Evolutionary conservation across 2,113 vertebrate genomes (phyloP).

Genomic region (Prionailurus viverrinus): DNA sequence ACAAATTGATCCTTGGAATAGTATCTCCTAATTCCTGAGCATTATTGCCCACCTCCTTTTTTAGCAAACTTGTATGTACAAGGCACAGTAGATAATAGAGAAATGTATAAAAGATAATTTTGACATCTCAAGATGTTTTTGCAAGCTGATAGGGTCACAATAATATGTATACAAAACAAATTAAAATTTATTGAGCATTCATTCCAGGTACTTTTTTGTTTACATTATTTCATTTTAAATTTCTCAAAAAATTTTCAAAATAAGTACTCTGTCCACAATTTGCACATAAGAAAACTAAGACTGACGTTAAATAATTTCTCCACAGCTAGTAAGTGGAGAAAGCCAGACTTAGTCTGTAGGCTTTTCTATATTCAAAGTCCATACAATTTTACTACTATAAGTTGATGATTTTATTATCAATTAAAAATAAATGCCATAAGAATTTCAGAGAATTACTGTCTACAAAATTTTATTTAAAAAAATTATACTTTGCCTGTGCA

Average conservation of each 20-base stretch:
- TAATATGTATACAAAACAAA: background rate
- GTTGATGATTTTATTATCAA: slow-evolving; percentile 27
- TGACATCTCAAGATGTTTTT: background rate
- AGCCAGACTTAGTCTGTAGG: background rate
- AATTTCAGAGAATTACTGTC: background rate
- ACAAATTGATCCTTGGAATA: background rate
- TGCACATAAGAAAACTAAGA: background rate
- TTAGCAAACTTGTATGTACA: background rate
- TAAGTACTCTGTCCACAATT: background rate
- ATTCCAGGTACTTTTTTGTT: background rate
- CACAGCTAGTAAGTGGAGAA: background rate
- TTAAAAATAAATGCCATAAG: background rate
- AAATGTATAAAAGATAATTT: background rate
- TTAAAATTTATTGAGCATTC: background rate
- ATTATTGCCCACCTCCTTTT: background rate
- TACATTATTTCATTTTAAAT: background rate
- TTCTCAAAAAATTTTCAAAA: background rate
- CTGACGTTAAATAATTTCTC: background rate
- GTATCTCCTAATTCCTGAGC: background rate
- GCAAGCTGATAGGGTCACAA: background rate
- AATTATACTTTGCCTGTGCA: background rate
- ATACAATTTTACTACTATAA: background rate
- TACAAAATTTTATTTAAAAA: slow-evolving; percentile 7
- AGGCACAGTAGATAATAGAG: background rate
- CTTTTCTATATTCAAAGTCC: background rate